A percentile compares a stretch with the other conserved stretches of the same genome.
Evolutionary conservation across 2,113 vertebrate species (phyloP).

Genomic region (Dicaeum eximium): DNA sequence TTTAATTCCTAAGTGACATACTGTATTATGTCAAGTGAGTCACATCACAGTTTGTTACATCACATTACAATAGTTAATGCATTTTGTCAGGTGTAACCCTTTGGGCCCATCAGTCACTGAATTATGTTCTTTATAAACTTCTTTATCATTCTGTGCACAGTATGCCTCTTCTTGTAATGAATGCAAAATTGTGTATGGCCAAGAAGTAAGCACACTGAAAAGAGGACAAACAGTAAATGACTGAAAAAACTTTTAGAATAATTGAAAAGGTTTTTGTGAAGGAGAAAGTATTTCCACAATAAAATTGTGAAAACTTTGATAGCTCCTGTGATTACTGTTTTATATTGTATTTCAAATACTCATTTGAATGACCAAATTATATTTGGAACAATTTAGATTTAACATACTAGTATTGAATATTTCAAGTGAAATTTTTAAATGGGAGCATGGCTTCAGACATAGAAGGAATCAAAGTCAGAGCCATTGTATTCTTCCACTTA

Average conservation of each 20-base stretch:
- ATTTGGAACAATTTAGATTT: neutral
- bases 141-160: neutral
- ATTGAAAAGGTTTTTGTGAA: neutral
- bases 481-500: neutral
- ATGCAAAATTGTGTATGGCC: neutral
- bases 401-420: neutral
- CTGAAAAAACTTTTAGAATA: neutral
- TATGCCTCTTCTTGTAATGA: neutral
- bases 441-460: neutral
- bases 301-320: neutral
- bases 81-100: constrained; percentile 11
- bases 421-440: neutral
- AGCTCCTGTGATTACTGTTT: neutral
- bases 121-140: neutral
- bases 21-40: neutral
- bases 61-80: neutral
- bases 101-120: neutral
- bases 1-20: neutral
- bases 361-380: neutral
- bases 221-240: neutral
- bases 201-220: neutral
- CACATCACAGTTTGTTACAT: neutral
- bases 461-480: neutral
- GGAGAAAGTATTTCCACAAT: neutral
- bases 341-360: neutral